Conservation (phyloP, 2,113 vertebrate species). For the Chitala chitala region DNA sequence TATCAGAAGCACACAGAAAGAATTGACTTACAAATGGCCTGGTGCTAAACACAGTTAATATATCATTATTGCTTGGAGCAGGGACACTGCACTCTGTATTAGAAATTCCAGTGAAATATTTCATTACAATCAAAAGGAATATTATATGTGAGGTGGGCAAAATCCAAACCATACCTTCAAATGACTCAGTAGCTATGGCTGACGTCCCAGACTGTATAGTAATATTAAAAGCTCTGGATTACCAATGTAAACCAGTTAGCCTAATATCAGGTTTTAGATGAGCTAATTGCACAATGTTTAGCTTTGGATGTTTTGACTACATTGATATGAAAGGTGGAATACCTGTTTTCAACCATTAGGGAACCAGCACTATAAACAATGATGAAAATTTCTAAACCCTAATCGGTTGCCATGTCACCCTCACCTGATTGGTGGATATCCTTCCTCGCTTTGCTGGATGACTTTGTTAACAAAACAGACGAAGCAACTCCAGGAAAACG, state of each 20-base stretch:
- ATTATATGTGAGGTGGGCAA: neutral
- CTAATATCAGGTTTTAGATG: neutral
- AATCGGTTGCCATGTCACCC: neutral
- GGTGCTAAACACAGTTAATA: constrained; percentile 4
- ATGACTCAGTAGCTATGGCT: neutral
- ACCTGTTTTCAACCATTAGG: neutral
- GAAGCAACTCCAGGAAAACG: too few species aligned
- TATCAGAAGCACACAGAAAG: neutral
- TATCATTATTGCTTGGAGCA: constrained; percentile 8
- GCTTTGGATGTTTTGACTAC: too few species aligned
- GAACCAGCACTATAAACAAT: neutral
- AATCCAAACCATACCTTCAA: neutral
- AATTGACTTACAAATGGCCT: neutral
- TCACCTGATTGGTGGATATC: neutral
- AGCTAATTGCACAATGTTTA: neutral
- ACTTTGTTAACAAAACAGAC: neutral
- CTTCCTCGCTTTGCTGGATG: neutral
- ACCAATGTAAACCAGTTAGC: neutral
- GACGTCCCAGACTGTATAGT: constrained; percentile 6
- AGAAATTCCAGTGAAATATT: constrained; percentile 2
- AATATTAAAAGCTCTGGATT: neutral
- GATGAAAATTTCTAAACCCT: neutral
- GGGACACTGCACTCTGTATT: neutral
- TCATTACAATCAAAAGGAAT: neutral
- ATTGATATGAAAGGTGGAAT: too few species aligned